Evolutionary conservation across 2,888 invertebrate species (phyloP), one percentile per base, ranked within the genome.

Genomic region (Thereva nobilitata): DNA sequence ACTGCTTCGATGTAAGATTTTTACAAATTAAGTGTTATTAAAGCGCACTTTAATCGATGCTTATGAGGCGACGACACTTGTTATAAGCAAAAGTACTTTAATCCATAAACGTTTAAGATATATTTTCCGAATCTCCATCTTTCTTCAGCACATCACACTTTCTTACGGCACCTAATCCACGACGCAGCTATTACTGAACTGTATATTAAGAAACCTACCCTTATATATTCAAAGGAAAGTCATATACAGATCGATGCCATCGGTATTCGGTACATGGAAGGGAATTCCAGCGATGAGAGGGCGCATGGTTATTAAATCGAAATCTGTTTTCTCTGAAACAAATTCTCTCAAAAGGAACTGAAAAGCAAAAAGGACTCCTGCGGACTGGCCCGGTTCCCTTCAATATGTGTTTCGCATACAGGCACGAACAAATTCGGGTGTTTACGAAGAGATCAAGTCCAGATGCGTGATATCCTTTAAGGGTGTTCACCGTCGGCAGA

Each of bases 111-210:
- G 45, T 9, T 45, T 4, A n/a, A n/a, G 45, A 45, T 61, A 50
- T 49, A 61, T 49, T 49, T 61, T 50, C 49, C 49, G 49, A 61
- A 50, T 50, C 35, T 12, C n/a, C 4, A 9, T 53, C 37, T 34
- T 34, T n/a, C n/a, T 37, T 53, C 4, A 7, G 9, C 38, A 37
- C n/a, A 34, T n/a, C 35, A 23, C 49, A 42, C 23, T 42, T n/a
- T 40, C 37, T 41, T 38, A 50, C 23, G 23, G 23, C 50, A 42
- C 45, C 64, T 59, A 64, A n/a, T 67, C 64, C 41, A 59, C 57
- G 61, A 53, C 65, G 59, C 69, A 42, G 64, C 67, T 67, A 59
- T 66, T 56, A 69, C 69, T 69, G 66, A 69, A 69, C 66, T 69
- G 66, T 67, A 65, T 47, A 63, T 52, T 41, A 38, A 37, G 57